These are phyloP conservation scores for Geotrypetes seraphini DNA, from an alignment of 2,797 vertebrate species.

Conservation along the genomic window DNA sequence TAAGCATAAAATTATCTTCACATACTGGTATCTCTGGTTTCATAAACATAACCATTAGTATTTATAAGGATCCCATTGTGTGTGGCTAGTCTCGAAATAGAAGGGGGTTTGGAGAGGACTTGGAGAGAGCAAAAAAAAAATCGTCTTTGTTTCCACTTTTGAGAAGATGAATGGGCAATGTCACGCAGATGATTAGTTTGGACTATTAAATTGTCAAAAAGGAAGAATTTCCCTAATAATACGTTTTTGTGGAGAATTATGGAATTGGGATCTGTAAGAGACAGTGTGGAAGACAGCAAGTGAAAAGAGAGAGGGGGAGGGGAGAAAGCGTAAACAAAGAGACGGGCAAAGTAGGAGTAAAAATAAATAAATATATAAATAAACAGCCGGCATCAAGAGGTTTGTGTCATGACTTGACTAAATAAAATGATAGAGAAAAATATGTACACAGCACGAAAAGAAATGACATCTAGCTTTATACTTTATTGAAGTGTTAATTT, in stretches of 20 bases:
- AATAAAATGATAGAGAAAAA: slow-evolving; percentile 9
- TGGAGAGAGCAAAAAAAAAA: slow-evolving; percentile 60
- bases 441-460: slow-evolving; percentile 17
- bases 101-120: slow-evolving; percentile 67
- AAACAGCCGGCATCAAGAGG: slow-evolving; percentile 9
- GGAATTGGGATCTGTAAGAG: slow-evolving; percentile 60
- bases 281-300: slow-evolving; percentile 42
- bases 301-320: slow-evolving; percentile 17
- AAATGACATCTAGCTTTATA: slow-evolving; percentile 3
- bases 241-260: slow-evolving; percentile 66
- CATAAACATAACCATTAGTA: slow-evolving; percentile 86
- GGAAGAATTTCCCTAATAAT: slow-evolving; percentile 79
- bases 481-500: no score
- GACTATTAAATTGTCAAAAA: slow-evolving; percentile 92
- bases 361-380: not conserved
- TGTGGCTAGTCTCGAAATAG: slow-evolving; percentile 72
- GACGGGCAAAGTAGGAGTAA: slow-evolving; percentile 33
- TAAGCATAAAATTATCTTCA: slow-evolving; percentile 75
- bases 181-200: slow-evolving; percentile 88
- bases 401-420: slow-evolving; percentile 12
- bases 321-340: slow-evolving; percentile 11
- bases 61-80: slow-evolving; percentile 87
- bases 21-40: slow-evolving; percentile 76
- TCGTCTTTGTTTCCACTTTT: slow-evolving; percentile 73
- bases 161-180: slow-evolving; percentile 84